Percentiles rank a stretch among this genome's conserved stretches.
Evolutionary conservation across 2,113 vertebrate species (phyloP).

Genomic region (Misgurnus mizolepis): DNA sequence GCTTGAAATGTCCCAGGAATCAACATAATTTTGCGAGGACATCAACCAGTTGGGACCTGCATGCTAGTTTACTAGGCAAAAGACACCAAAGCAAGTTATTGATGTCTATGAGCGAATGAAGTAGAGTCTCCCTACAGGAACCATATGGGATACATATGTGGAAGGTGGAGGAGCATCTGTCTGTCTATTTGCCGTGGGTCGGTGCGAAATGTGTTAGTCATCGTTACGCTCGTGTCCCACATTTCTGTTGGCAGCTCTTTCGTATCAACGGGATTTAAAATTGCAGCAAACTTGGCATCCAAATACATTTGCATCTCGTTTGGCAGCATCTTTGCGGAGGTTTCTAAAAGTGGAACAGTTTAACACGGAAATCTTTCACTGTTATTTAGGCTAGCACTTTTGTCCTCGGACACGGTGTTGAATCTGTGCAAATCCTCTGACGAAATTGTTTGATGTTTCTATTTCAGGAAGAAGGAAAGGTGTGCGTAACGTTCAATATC

Average conservation of each 20-base stretch:
- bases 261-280: conserved; percentile 70
- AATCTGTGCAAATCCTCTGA: not conserved
- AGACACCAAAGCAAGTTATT: not conserved
- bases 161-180: conserved; percentile 56
- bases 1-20: no score
- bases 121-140: conserved; percentile 44
- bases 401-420: not conserved
- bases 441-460: conserved; percentile 48
- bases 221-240: conserved; percentile 57
- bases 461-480: conserved; percentile 92
- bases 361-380: conserved; percentile 9
- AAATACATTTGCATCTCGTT: not conserved
- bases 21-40: no score
- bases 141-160: conserved; percentile 55
- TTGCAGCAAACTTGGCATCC: conserved; percentile 58
- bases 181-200: conserved; percentile 58
- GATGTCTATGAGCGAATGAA: not conserved
- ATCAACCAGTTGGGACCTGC: no score
- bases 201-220: conserved; percentile 68
- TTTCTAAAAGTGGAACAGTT: conserved; percentile 23
- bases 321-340: conserved; percentile 15
- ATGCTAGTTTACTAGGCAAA: no score
- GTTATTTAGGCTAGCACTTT: conserved; percentile 19
- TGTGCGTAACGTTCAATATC: conserved; percentile 95
- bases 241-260: conserved; percentile 69